phyloP scores from a whole-genome alignment of 2,797 vertebrate genomes.

The Decapterus maruadsi region DNA sequence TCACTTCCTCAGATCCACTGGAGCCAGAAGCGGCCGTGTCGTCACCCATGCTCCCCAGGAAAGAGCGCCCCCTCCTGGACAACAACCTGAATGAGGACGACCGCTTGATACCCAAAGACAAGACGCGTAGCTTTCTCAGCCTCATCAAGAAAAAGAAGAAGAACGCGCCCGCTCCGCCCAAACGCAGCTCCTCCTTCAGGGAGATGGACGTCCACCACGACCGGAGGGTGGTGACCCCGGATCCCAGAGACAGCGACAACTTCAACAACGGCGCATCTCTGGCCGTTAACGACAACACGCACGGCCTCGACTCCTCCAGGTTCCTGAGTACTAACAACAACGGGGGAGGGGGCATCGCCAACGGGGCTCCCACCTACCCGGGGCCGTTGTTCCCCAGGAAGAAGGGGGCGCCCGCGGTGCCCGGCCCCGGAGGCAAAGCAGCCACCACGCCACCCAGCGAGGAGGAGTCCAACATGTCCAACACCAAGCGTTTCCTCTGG shows the following conservation, averaged over 20 bases:
- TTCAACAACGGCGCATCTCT: conserved; percentile 86
- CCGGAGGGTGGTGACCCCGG: conserved; percentile 78
- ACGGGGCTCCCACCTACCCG: conserved; percentile 87
- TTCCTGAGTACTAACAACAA: conserved; percentile 82
- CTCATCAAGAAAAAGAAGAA: conserved; percentile 99
- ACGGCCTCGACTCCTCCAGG: conserved; percentile 83
- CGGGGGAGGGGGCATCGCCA: conserved; percentile 85
- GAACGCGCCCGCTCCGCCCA: conserved; percentile 93
- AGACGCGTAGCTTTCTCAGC: conserved; percentile 90
- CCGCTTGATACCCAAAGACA: conserved; percentile 92
- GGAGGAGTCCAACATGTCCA: conserved; percentile 87
- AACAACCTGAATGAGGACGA: conserved; percentile 92
- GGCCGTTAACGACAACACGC: conserved; percentile 71
- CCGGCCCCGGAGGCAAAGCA: conserved; percentile 72
- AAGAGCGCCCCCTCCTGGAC: conserved; percentile 89
- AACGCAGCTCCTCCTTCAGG: conserved; percentile 96
- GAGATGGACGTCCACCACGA: conserved; percentile 89
- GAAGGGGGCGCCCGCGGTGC: conserved; percentile 86
- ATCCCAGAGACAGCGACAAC: conserved; percentile 83
- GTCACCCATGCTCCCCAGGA: conserved; percentile 92
- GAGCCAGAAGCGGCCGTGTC: conserved; percentile 90
- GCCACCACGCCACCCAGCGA: conserved; percentile 84
- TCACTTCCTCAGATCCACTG: conserved; percentile 82
- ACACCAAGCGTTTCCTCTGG: conserved; percentile 92
- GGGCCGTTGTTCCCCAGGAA: conserved; percentile 91